Evolutionary conservation across 1,140 invertebrate species (phyloP), one percentile per base, ranked within the genome.

Genomic region (Drosophila novamexicana): DNA sequence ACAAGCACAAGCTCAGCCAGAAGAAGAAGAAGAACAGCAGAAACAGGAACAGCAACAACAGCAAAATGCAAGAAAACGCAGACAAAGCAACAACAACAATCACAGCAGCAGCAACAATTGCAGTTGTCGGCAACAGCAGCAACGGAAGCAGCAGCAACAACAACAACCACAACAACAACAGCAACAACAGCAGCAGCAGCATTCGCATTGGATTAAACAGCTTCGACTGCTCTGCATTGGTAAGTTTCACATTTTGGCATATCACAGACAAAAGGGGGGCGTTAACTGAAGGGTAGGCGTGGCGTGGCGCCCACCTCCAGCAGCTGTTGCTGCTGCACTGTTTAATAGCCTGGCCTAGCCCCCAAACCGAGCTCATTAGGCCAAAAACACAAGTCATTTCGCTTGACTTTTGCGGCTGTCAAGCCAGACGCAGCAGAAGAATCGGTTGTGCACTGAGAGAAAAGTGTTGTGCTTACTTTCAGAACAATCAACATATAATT

Each of bases 181-280:
- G 32, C 59, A 37, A 22, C n/a, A 36, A n/a, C 22, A 14, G n/a
- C 58, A 39, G 62, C 22, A 29, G 52, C 81, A 53, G 6, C 34
- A 32, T 12, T 52, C 22, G 34, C 68, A 80, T 73, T 86, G 83
- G 83, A 86, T 88, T 77, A 86, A 86, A 88, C 72, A 74, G 75
- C 73, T 88, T 68, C 72, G 72, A 73, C 18, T 88, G 8, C 37
- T 88, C 16, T 63, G 72, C 49, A 49, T 86, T 39, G 83, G 83
- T 86, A 67, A 86, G 83, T 79, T 62, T 56, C 44, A 58, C 52
- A 59, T 10, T 44, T 50, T 10, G 49, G 16, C 29, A 12, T 53
- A 40, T 54, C 9, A 36, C 47, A 44, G n/a, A 18, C 10, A 22
- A 10, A 29, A 49, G 34, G 16, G 39, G 39, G 32, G 12, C 47